These are phyloP conservation scores for Coelopa pilipes DNA, from an alignment of 2,888 invertebrate species.

Conservation along the genomic window DNA sequence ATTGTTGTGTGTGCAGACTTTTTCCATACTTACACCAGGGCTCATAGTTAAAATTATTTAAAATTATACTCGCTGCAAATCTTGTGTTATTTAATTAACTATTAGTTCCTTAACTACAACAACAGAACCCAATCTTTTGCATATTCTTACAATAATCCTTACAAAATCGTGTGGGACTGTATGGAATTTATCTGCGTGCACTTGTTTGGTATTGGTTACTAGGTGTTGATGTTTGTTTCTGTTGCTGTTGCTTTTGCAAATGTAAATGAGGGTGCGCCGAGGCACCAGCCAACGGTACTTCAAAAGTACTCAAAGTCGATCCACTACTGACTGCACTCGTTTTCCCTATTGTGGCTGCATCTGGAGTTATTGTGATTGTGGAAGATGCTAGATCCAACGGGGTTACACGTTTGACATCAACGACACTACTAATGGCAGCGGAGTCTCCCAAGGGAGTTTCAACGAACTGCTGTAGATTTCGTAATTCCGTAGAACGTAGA, in stretches of 20 bases:
- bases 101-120: not conserved
- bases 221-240: constrained; percentile 48
- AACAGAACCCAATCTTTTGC: not conserved
- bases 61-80: not conserved
- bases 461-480: constrained; percentile 71
- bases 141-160: not conserved
- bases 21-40: too few species aligned
- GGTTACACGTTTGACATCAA: constrained; percentile 54
- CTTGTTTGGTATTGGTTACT: constrained; percentile 30
- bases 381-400: constrained; percentile 59
- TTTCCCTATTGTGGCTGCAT: constrained; percentile 27
- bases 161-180: not conserved
- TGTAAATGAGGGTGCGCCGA: constrained; percentile 53
- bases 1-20: too few species aligned
- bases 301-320: constrained; percentile 8
- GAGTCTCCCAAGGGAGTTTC: constrained; percentile 56
- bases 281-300: constrained; percentile 4
- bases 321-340: constrained; percentile 43
- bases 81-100: not conserved
- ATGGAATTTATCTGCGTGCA: constrained; percentile 19
- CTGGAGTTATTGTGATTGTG: constrained; percentile 55
- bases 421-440: constrained; percentile 39
- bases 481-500: constrained; percentile 70
- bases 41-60: too few species aligned
- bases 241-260: constrained; percentile 51